Percentiles rank a stretch among this genome's conserved stretches.
Evolutionary conservation across 2,888 invertebrate genomes (phyloP).

Genomic region (Cybosia mesomella): DNA sequence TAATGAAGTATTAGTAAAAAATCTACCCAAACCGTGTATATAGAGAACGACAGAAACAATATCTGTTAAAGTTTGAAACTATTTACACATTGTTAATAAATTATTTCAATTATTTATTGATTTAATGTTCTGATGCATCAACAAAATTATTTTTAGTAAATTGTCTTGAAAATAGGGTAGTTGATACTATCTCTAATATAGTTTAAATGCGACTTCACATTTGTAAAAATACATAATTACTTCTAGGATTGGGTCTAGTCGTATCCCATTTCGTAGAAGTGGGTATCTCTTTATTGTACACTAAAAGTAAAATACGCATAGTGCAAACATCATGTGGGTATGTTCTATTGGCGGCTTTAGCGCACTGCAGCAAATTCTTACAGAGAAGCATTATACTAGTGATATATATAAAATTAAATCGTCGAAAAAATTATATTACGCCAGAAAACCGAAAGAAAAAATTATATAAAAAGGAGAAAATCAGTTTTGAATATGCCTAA

Average conservation of each 20-base stretch:
- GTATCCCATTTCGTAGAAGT: too few species aligned
- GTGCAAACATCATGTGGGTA: too few species aligned
- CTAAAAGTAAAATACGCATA: too few species aligned
- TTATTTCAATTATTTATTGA: slow-evolving; percentile 1
- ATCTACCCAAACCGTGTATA: not conserved
- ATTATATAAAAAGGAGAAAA: too few species aligned
- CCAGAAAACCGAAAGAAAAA: too few species aligned
- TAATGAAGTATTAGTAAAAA: not conserved
- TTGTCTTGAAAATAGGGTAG: not conserved
- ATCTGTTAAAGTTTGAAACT: not conserved
- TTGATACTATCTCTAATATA: not conserved
- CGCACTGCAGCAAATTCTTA: too few species aligned
- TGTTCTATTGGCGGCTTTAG: too few species aligned
- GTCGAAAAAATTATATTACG: too few species aligned
- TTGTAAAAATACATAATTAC: not conserved
- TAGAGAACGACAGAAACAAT: not conserved
- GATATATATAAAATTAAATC: too few species aligned
- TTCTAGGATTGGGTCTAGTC: not conserved
- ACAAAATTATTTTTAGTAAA: not conserved
- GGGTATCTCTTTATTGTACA: too few species aligned
- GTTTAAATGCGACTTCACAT: not conserved
- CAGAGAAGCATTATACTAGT: too few species aligned
- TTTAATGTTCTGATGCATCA: not conserved
- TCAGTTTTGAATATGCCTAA: too few species aligned
- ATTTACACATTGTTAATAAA: not conserved